phyloP scores from a whole-genome alignment of 1,140 invertebrate species.

The Euglossa dilemma region DNA sequence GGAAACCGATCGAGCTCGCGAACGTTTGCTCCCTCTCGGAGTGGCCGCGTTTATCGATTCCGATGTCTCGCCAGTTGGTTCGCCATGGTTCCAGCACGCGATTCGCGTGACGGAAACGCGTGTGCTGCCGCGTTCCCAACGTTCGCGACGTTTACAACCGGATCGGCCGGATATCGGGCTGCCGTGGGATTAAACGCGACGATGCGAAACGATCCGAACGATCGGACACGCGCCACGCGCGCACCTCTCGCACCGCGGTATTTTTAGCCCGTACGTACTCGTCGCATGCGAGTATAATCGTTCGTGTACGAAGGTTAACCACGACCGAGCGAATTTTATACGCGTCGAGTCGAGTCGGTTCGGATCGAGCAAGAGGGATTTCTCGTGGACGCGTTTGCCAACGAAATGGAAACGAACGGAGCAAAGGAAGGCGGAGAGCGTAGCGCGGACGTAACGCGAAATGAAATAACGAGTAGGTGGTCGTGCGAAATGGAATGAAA shows the following conservation, averaged over 20 bases:
- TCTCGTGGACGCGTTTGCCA: not conserved
- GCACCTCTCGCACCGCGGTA: not conserved
- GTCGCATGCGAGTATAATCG: too few relatives aligned
- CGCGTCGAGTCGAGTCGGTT: too few relatives aligned
- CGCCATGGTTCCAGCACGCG: not conserved
- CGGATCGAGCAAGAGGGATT: too few relatives aligned
- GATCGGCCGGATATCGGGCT: constrained; percentile 44
- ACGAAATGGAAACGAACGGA: not conserved
- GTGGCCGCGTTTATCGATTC: not conserved
- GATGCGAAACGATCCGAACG: constrained; percentile 49
- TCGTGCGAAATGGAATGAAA: constrained; percentile 69
- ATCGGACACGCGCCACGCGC: constrained; percentile 32
- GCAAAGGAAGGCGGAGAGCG: not conserved
- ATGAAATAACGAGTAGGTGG: constrained; percentile 67
- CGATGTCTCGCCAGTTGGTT: too few relatives aligned
- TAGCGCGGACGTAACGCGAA: constrained; percentile 24
- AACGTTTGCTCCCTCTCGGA: too few relatives aligned
- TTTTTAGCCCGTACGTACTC: too few relatives aligned
- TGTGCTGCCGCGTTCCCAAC: not conserved
- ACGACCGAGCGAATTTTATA: too few relatives aligned
- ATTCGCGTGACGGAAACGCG: not conserved
- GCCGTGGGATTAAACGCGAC: constrained; percentile 48
- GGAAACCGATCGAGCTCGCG: not conserved
- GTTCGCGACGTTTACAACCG: constrained; percentile 44
- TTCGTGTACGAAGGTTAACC: too few relatives aligned